Percentiles rank a stretch among this genome's conserved stretches.
phyloP scores from a whole-genome alignment of 2,888 invertebrate genomes.

The Laothoe populi region DNA sequence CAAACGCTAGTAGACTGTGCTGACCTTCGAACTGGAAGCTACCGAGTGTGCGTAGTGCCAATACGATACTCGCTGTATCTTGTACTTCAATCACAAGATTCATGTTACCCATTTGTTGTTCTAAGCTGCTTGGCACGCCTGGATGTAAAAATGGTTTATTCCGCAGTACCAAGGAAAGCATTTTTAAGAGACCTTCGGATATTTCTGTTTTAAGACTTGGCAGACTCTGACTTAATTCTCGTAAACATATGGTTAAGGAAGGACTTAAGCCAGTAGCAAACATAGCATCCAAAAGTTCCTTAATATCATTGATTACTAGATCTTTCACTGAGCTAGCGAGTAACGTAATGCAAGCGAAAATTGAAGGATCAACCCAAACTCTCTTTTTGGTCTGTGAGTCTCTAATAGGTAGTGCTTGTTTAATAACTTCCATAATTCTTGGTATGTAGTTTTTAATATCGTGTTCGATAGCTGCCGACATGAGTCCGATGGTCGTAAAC shows the following conservation, averaged over 20 bases:
- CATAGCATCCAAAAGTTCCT: slow-evolving; percentile 95
- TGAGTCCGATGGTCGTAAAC: slow-evolving; percentile 95
- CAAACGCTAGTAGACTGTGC: slow-evolving; percentile 94
- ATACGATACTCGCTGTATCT: slow-evolving; percentile 93
- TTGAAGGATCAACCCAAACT: slow-evolving; percentile 91
- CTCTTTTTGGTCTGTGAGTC: slow-evolving; percentile 92
- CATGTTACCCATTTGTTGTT: slow-evolving; percentile 78
- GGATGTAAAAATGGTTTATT: slow-evolving; percentile 93
- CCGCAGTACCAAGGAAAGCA: slow-evolving; percentile 95
- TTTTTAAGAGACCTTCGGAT: slow-evolving; percentile 95
- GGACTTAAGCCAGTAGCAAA: slow-evolving; percentile 95
- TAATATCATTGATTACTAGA: slow-evolving; percentile 90
- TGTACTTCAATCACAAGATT: slow-evolving; percentile 82
- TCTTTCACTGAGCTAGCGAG: slow-evolving; percentile 94
- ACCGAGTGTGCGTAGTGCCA: slow-evolving; percentile 96
- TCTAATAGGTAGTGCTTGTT: slow-evolving; percentile 90
- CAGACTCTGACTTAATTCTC: slow-evolving; percentile 95
- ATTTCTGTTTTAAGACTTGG: slow-evolving; percentile 95
- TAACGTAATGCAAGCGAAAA: slow-evolving; percentile 97
- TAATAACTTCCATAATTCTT: slow-evolving; percentile 93
- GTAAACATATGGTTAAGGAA: slow-evolving; percentile 94
- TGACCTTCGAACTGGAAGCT: slow-evolving; percentile 96
- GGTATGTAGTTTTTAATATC: slow-evolving; percentile 92
- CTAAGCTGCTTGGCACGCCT: slow-evolving; percentile 88
- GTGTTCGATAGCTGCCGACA: slow-evolving; percentile 94